Conservation (phyloP, 2,888 invertebrate genomes). For the Andrena camellia region DNA sequence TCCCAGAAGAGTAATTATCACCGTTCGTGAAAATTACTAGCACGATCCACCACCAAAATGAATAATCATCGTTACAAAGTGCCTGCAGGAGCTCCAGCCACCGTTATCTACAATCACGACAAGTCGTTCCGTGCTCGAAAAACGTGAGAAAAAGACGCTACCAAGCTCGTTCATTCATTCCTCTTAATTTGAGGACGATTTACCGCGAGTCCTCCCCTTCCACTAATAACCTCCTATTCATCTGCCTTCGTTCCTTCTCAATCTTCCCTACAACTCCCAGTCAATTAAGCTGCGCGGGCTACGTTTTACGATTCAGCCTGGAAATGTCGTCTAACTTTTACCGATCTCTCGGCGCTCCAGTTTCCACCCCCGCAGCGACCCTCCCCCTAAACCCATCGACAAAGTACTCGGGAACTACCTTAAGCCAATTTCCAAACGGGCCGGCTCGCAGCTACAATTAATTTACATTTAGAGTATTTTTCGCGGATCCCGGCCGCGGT, state of each 20-base stretch:
- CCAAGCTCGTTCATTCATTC: too few relatives aligned
- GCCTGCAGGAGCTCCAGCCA: too few relatives aligned
- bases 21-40: too few relatives aligned
- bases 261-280: conserved; percentile 16
- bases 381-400: not conserved
- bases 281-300: conserved; percentile 28
- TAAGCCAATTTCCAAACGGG: conserved; percentile 49
- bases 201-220: too few relatives aligned
- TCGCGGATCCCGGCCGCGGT: conserved; percentile 10
- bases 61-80: too few relatives aligned
- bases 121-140: too few relatives aligned
- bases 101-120: too few relatives aligned
- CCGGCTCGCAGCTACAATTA: conserved; percentile 30
- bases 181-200: too few relatives aligned
- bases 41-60: too few relatives aligned
- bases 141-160: too few relatives aligned
- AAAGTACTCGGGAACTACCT: conserved; percentile 14
- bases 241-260: conserved; percentile 7
- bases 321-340: conserved; percentile 9
- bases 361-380: not conserved
- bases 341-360: not conserved
- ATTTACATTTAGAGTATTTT: conserved; percentile 68
- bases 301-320: conserved; percentile 11
- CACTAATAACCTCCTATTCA: too few relatives aligned
- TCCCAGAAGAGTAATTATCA: too few relatives aligned